Base-by-base conservation (phyloP, 2,797 vertebrate genomes). In the Somateria mollissima region DNA sequence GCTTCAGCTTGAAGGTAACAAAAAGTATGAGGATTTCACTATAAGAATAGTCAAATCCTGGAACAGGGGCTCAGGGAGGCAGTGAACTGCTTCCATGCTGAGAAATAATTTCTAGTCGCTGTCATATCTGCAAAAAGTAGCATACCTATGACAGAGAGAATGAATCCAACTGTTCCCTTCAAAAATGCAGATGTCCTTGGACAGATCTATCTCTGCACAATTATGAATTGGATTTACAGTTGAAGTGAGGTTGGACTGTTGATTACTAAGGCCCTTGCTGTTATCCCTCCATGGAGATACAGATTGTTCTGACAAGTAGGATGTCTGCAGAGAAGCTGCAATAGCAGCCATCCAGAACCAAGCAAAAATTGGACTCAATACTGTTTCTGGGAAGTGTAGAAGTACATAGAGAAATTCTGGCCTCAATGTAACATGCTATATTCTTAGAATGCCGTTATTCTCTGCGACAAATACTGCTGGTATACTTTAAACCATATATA, bases 291-390 rank as follows among this genome's bases (percentile, higher is more conserved):
- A 16, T 7, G 24, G 25, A 54, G 37, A 53, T 15, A 70, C 17
- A 27, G 22, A 11, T 43, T 67, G 37, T 28, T 76, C 53, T n/a
- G 39, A 53, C 30, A 76, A 41, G 57, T 3, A 36, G 9, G 6
- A 25, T 45, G 37, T 16, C 49, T 51, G 37, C 27, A 80, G 81
- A 73, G 81, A 10, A 56, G 64, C 32, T 82, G 60, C 3, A 47
- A 57, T 1, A 65, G 43, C 8, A 6, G 3, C 12, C 61, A 60
- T 6, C 13, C 61, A 85, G 49, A 70, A 60, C 0, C 0, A 2
- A 67, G 74, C 34, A 80, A 64, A 87, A 64, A 0, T 2, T n/a
- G 43, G 53, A 24, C 13, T 34, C n/a, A 34, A 16, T 36, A 14
- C 21, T 69, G 43, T 79, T 16, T 4, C 6, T 27, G 21, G 28